Percentiles rank a stretch among this genome's conserved stretches.
Evolutionary conservation across 2,797 vertebrate species (phyloP).

Genomic region (Eulemur coronatus): DNA sequence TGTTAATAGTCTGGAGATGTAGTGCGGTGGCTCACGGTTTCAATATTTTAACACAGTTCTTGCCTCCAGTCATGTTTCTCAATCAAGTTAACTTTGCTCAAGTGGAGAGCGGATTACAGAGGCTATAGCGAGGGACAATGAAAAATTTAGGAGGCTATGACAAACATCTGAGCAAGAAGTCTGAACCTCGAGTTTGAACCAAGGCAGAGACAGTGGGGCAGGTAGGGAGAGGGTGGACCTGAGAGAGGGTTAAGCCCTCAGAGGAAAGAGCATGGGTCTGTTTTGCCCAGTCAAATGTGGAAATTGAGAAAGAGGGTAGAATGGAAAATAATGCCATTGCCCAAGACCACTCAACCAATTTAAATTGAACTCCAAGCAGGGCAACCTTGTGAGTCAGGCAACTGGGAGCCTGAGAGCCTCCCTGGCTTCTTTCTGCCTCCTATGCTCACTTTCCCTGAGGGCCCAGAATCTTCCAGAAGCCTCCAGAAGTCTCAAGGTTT

Average conservation of each 20-base stretch:
- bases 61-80: neutral
- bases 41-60: neutral
- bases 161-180: neutral
- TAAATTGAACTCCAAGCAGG: neutral
- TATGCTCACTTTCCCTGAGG: neutral
- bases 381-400: neutral
- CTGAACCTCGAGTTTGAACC: neutral
- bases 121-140: too few species aligned
- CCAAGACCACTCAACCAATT: neutral
- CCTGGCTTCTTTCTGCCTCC: neutral
- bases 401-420: neutral
- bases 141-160: neutral
- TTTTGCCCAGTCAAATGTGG: neutral
- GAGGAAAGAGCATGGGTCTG: neutral
- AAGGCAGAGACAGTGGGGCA: neutral
- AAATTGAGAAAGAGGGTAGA: neutral
- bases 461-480: neutral
- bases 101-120: neutral
- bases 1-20: neutral
- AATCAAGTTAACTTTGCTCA: neutral
- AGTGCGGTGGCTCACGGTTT: rapidly evolving
- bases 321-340: neutral
- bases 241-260: neutral
- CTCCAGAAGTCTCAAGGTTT: neutral
- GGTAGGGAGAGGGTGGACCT: neutral